Evolutionary conservation across 2,888 invertebrate genomes (phyloP).

Genomic region (Dilophus febrilis): DNA sequence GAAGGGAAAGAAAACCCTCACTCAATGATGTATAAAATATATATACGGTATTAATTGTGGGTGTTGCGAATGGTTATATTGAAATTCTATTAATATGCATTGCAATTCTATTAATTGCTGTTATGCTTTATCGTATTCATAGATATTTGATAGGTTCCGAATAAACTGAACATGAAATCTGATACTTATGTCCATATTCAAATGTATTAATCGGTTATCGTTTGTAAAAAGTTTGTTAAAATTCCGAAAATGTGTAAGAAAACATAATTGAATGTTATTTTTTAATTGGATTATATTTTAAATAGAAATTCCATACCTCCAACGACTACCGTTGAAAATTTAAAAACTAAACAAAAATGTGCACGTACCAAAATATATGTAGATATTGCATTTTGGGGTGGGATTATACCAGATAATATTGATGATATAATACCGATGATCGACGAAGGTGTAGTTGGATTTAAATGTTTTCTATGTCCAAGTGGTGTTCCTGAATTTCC

Average conservation of each 20-base stretch:
- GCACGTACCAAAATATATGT: conserved; percentile 43
- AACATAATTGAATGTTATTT: not conserved
- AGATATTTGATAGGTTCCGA: too few species aligned
- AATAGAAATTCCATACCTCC: conserved; percentile 57
- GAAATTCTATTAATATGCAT: too few species aligned
- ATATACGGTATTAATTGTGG: too few species aligned
- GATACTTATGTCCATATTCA: too few species aligned
- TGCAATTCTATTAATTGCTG: not conserved
- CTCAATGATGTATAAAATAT: too few species aligned
- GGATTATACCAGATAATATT: conserved; percentile 49
- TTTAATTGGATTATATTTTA: conserved; percentile 10
- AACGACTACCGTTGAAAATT: conserved; percentile 43
- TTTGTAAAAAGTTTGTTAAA: too few species aligned
- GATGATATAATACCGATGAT: conserved; percentile 40
- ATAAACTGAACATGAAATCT: too few species aligned
- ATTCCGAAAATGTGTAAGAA: not conserved
- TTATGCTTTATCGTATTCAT: too few species aligned
- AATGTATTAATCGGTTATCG: too few species aligned
- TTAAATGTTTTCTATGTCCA: conserved; percentile 54
- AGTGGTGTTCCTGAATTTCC: conserved; percentile 54
- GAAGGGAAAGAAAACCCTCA: too few species aligned
- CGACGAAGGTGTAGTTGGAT: conserved; percentile 50
- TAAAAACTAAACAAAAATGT: conserved; percentile 39
- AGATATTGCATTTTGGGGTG: conserved; percentile 67
- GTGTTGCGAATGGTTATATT: too few species aligned